A percentile compares a stretch with the other conserved stretches of the same genome.
Conservation (phyloP, 2,113 vertebrate genomes). For the Machaerirhynchus nigripectus region DNA sequence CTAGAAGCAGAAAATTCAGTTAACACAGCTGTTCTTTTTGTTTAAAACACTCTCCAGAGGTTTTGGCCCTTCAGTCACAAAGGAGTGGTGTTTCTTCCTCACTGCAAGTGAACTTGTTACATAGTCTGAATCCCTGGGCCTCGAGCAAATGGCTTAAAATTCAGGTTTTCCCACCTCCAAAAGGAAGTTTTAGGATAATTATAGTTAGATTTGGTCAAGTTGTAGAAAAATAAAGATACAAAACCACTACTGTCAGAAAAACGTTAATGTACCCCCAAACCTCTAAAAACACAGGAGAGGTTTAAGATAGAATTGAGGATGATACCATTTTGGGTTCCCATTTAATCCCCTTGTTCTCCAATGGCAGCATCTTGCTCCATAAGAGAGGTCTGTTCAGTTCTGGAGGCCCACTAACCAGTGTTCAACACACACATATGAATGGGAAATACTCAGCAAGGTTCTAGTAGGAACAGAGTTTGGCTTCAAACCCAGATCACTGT, state of each 20-base stretch:
- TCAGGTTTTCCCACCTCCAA: not conserved
- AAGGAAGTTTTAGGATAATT: not conserved
- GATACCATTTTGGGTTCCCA: not conserved
- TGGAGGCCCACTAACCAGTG: not conserved
- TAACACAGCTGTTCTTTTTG: not conserved
- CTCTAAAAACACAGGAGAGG: not conserved
- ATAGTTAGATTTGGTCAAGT: not conserved
- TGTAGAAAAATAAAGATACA: not conserved
- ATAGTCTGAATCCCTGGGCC: not conserved
- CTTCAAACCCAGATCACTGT: not conserved
- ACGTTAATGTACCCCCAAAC: fast-evolving
- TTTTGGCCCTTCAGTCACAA: not conserved
- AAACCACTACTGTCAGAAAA: not conserved
- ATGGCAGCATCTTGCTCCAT: not conserved
- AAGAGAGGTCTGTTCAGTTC: not conserved
- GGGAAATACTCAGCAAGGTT: not conserved
- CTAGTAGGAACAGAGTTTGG: not conserved
- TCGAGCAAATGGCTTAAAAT: not conserved
- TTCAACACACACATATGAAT: not conserved
- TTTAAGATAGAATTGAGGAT: not conserved
- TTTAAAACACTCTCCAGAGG: not conserved
- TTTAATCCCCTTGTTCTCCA: not conserved
- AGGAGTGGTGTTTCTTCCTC: not conserved
- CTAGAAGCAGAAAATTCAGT: not conserved
- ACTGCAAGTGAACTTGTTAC: not conserved